Percentiles rank a stretch among this genome's conserved stretches.
Evolutionary conservation across 1,140 invertebrate genomes (phyloP).

Genomic region (Panagrolaimus sp.): DNA sequence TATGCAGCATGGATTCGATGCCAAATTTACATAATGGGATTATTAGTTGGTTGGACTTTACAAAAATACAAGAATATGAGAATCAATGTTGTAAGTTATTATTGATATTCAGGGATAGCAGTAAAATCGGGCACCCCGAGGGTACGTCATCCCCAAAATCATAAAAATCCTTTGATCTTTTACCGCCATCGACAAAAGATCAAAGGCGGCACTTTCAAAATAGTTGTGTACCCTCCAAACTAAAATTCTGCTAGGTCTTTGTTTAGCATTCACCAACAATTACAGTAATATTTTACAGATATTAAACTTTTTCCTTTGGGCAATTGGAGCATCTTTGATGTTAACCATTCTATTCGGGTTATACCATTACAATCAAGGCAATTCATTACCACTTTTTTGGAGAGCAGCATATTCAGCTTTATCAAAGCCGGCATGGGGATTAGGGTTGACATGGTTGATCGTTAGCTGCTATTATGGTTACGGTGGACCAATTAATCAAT

Average conservation of each 20-base stretch:
- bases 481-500: conserved; percentile 27
- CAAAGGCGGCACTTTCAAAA: no score
- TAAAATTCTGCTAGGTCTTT: no score
- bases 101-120: background rate
- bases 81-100: background rate
- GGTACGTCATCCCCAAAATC: background rate
- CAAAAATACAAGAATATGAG: conserved; percentile 23
- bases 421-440: conserved; percentile 22
- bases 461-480: conserved; percentile 33
- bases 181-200: no score
- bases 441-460: conserved; percentile 23
- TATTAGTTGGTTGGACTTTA: conserved; percentile 33
- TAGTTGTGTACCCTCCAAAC: background rate
- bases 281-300: no score
- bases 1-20: conserved; percentile 35
- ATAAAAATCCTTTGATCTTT: no score
- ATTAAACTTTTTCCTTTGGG: no score
- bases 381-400: conserved; percentile 16
- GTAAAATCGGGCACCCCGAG: background rate
- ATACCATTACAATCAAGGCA: conserved; percentile 21
- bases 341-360: conserved; percentile 23
- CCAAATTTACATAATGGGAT: conserved; percentile 44
- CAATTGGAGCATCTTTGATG: background rate
- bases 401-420: conserved; percentile 33
- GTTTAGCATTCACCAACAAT: no score